These are phyloP conservation scores for Prenolepis imparis DNA, from an alignment of 2,888 invertebrate genomes.

Conservation along the genomic window DNA sequence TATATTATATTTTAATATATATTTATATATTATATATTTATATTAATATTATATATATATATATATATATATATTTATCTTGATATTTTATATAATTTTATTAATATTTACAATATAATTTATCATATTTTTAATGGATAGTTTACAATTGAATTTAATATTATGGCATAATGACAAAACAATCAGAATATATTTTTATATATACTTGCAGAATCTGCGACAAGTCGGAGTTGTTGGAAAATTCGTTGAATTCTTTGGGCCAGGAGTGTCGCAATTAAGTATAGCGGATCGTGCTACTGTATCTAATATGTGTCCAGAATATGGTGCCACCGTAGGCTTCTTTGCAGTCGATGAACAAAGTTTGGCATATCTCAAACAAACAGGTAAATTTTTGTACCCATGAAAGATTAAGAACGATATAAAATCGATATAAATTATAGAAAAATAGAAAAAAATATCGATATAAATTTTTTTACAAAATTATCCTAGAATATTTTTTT, in stretches of 20 bases:
- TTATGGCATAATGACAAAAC: not conserved
- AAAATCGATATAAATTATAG: not conserved
- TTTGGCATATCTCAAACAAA: slow-evolving; percentile 94
- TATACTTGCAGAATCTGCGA: slow-evolving; percentile 88
- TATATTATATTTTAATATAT: no score
- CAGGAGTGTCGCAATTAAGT: slow-evolving; percentile 95
- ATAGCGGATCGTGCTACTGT: slow-evolving; percentile 99
- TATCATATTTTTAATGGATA: not conserved
- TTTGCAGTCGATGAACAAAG: slow-evolving; percentile 96
- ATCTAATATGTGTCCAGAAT: slow-evolving; percentile 99
- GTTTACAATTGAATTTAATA: not conserved
- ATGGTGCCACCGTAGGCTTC: slow-evolving; percentile 98
- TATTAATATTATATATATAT: no score
- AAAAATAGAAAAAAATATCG: no score
- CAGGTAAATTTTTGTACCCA: slow-evolving; percentile 88
- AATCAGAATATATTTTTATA: not conserved
- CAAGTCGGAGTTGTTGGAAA: slow-evolving; percentile 98
- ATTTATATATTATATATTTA: slow-evolving; percentile 23
- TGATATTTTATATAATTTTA: slow-evolving; percentile 31
- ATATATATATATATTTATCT: no score
- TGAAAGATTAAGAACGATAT: not conserved
- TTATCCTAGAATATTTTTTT: slow-evolving; percentile 15
- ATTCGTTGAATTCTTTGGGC: slow-evolving; percentile 99
- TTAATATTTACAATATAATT: slow-evolving; percentile 1
- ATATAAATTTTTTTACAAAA: slow-evolving; percentile 4